Percentiles rank a stretch among this genome's conserved stretches.
phyloP scores from a whole-genome alignment of 1,140 invertebrate species.

The Zaprionus gabonicus region DNA sequence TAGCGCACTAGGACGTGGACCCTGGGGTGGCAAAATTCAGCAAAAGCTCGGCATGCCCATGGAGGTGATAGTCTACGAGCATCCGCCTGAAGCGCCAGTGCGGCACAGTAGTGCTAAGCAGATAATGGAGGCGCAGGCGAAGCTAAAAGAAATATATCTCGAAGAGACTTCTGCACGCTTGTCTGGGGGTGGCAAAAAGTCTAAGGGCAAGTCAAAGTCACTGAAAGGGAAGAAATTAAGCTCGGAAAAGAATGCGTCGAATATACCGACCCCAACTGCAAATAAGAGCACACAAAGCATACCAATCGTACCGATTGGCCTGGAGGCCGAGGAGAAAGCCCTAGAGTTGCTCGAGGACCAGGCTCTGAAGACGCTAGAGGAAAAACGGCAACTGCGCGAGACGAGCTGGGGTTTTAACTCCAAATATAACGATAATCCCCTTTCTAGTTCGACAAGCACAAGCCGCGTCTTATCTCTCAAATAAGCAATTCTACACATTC shows the following conservation, averaged over 20 bases:
- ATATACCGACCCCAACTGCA: background rate
- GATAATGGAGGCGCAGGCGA: slow-evolving; percentile 12
- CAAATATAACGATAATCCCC: background rate
- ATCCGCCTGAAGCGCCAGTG: background rate
- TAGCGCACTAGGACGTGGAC: too few relatives aligned
- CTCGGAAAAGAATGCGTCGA: background rate
- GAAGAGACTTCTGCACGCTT: background rate
- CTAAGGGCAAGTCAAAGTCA: too few relatives aligned
- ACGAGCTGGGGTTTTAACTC: too few relatives aligned
- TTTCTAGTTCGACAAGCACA: background rate
- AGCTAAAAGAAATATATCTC: background rate
- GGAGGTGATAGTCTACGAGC: slow-evolving; percentile 45
- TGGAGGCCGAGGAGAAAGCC: background rate
- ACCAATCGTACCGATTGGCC: background rate
- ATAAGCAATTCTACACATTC: background rate
- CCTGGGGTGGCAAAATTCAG: background rate
- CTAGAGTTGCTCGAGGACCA: background rate
- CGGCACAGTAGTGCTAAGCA: slow-evolving; percentile 20
- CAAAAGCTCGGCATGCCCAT: slow-evolving; percentile 20
- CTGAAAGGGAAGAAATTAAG: background rate
- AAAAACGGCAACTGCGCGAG: too few relatives aligned
- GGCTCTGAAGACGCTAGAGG: background rate
- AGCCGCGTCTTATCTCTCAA: background rate
- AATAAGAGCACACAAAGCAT: background rate
- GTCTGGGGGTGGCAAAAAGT: background rate